phyloP scores from a whole-genome alignment of 2,888 invertebrate genomes.

The Drosophila histrio region DNA sequence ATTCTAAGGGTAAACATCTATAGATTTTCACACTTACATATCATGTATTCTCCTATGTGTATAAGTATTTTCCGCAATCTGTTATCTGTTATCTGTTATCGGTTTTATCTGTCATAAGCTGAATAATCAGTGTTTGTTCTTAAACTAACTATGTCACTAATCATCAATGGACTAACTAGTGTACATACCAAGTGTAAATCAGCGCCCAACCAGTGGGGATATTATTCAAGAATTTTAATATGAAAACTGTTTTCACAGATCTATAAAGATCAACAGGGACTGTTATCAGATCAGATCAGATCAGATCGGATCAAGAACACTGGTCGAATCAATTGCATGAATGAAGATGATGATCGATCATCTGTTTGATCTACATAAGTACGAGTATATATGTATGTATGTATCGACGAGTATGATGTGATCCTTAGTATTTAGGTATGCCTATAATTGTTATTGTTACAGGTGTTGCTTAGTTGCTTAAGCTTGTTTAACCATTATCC shows the following conservation, averaged over 20 bases:
- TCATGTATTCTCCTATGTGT: not conserved
- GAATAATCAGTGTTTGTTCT: not conserved
- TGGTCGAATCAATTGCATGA: not conserved
- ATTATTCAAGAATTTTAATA: not conserved
- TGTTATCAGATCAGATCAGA: not conserved
- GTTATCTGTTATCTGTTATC: not conserved
- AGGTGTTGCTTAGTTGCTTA: conserved; percentile 19
- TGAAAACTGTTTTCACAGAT: not conserved
- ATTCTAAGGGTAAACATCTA: conserved; percentile 12
- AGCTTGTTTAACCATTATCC: conserved; percentile 20
- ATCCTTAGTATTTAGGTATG: conserved; percentile 6
- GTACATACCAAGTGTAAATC: conserved; percentile 37
- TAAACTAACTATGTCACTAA: conserved; percentile 36
- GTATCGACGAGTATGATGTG: not conserved
- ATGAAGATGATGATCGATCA: conserved; percentile 4
- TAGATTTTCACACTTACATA: conserved; percentile 6
- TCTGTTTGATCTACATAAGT: not conserved
- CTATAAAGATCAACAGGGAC: not conserved
- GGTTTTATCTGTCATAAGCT: not conserved
- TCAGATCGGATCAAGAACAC: not conserved
- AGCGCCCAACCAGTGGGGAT: conserved; percentile 1
- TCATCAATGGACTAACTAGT: conserved; percentile 43
- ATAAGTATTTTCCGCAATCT: not conserved
- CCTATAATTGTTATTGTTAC: conserved; percentile 44
- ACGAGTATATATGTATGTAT: not conserved